Evolutionary conservation across 2,797 vertebrate genomes (phyloP).

Genomic region (Lacerta viridis): DNA sequence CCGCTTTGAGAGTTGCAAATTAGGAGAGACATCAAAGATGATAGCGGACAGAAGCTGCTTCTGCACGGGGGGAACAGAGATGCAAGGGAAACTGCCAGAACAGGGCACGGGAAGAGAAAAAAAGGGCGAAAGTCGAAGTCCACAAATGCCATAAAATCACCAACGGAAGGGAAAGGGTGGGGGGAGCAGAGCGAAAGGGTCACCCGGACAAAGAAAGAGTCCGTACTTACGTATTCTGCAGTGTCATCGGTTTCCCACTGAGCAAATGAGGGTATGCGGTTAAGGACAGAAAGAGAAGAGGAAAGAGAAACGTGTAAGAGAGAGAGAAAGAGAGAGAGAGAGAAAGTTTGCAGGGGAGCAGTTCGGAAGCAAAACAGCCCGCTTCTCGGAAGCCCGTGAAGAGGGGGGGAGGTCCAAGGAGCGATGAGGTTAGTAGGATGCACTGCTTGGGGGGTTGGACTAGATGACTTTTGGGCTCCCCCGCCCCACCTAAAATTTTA

Average conservation of each 20-base stretch:
- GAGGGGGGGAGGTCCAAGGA: conserved; percentile 68
- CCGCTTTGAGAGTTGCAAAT: too few relatives aligned
- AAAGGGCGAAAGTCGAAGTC: background rate
- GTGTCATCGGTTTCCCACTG: conserved; percentile 99
- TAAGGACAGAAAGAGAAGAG: conserved; percentile 73
- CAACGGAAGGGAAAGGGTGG: conserved; percentile 48
- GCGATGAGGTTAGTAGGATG: conserved; percentile 67
- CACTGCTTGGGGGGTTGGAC: background rate
- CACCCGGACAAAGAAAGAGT: conserved; percentile 30
- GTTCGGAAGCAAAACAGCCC: conserved; percentile 53
- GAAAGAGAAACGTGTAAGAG: conserved; percentile 73
- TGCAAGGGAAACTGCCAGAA: background rate
- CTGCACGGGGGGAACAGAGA: too few relatives aligned
- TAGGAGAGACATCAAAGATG: too few relatives aligned
- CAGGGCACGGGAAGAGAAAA: background rate
- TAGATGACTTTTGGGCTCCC: too few relatives aligned
- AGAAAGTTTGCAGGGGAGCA: conserved; percentile 55
- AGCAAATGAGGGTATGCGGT: conserved; percentile 84
- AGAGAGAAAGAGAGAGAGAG: conserved; percentile 74
- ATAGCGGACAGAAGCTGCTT: too few relatives aligned
- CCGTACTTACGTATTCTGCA: conserved; percentile 97
- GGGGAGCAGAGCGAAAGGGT: conserved; percentile 41
- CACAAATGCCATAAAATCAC: conserved; percentile 42
- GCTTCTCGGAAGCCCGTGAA: conserved; percentile 62
- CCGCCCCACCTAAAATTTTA: too few relatives aligned